These are phyloP conservation scores for Mercenaria mercenaria DNA, from an alignment of 1,140 invertebrate genomes.

Conservation along the genomic window DNA sequence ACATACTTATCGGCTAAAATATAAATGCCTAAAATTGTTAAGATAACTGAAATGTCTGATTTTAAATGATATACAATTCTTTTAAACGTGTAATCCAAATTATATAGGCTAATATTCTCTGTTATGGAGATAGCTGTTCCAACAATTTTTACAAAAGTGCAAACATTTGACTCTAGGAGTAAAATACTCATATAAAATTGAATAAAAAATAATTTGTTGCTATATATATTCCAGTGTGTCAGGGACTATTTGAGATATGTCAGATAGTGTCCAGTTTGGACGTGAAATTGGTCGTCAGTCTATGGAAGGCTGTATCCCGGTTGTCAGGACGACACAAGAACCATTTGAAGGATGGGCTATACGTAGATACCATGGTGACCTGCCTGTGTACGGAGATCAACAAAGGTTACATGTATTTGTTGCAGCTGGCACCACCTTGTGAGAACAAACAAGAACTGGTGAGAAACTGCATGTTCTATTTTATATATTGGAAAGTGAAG, in stretches of 20 bases:
- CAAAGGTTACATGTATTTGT: conserved; percentile 76
- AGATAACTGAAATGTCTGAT: too few relatives aligned
- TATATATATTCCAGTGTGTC: conserved; percentile 81
- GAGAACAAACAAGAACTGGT: conserved; percentile 70
- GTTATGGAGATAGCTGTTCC: too few relatives aligned
- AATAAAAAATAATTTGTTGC: too few relatives aligned
- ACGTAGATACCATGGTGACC: conserved; percentile 73
- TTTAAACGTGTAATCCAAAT: too few relatives aligned
- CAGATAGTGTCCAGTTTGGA: conserved; percentile 82
- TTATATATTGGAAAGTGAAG: too few relatives aligned
- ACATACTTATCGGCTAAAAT: too few relatives aligned
- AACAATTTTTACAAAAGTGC: too few relatives aligned
- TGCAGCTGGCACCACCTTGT: conserved; percentile 72
- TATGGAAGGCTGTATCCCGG: conserved; percentile 82
- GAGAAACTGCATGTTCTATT: conserved; percentile 42
- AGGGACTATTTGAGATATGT: conserved; percentile 80
- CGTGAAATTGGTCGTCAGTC: conserved; percentile 80
- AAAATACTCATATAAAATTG: too few relatives aligned
- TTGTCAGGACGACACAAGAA: conserved; percentile 52
- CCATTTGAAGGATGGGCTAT: conserved; percentile 67
- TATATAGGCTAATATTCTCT: too few relatives aligned
- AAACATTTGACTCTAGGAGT: too few relatives aligned
- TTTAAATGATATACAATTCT: too few relatives aligned
- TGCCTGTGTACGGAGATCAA: conserved; percentile 75
- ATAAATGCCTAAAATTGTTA: too few relatives aligned